Base-by-base conservation (phyloP, 2,797 vertebrate genomes). In the Phrynocephalus guinanensis region DNA sequence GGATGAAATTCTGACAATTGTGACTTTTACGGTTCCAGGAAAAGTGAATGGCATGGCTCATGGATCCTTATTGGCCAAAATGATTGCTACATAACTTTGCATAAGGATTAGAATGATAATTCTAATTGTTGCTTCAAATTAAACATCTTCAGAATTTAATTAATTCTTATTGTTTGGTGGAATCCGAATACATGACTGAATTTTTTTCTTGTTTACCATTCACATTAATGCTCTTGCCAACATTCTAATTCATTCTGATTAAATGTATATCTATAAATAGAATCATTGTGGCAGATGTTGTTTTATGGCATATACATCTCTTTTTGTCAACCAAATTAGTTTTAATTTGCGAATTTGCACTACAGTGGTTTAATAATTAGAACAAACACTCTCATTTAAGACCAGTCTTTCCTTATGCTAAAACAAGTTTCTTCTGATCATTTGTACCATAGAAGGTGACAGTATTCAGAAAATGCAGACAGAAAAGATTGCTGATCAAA, bases 1-100 rank as follows among this genome's bases (percentile, higher is more conserved):
- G 52, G 44, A 72, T 86, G n/a, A 18, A 8, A 2, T 87, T 56
- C 67, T 90, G 66, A 85, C 86, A 93, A 86, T 95, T 92, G 93
- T 82, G 79, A 92, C 82, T 63, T 84, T 86, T 82, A 8, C 81
- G 26, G 38, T 91, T 88, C 84, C 90, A 86, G 89, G 85, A 75
- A 86, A 22, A n/a, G 84, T n/a, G n/a, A 30, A 38, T 60, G 88
- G 83, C 79, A 88, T 86, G 77, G 79, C 50, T 91, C 76, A 16
- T 68, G 11, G 8, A n/a, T 50, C 82, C 4, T 50, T 84, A 11
- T 50, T 79, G 79, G 24, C 71, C 56, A 90, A 82, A 67, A 75
- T 30, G 0, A 33, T 83, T 93, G 79, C 85, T 72, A 86, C 85
- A 75, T 50, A 84, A 90, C 73, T 6, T 72, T 91, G n/a, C 11